Evolutionary conservation across 2,113 vertebrate genomes (phyloP).

Genomic region (Hippocampus comes): DNA sequence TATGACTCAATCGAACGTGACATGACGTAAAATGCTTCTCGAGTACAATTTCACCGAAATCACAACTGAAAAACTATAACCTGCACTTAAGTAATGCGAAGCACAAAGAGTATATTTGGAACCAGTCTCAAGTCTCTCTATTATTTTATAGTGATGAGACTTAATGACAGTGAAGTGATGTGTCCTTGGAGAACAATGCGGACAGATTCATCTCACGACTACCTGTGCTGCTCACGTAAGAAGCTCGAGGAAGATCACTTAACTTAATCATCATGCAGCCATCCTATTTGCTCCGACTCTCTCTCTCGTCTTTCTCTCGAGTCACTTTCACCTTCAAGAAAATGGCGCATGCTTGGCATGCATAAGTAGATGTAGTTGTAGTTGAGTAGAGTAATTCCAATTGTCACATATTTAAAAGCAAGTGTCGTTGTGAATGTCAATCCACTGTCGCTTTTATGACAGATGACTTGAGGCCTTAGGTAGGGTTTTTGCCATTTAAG

Average conservation of each 20-base stretch:
- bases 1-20: too few species aligned
- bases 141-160: not conserved
- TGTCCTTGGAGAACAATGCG: slow-evolving; percentile 23
- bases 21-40: too few species aligned
- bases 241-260: not conserved
- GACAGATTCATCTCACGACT: slow-evolving; percentile 7
- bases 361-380: not conserved
- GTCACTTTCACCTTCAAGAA: not conserved
- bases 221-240: slow-evolving; percentile 9
- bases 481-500: slow-evolving; percentile 34
- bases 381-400: not conserved
- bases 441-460: slow-evolving; percentile 27
- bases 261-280: not conserved
- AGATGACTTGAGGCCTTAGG: slow-evolving; percentile 52
- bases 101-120: not conserved
- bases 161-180: slow-evolving; percentile 2
- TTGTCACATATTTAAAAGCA: too few species aligned
- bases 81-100: too few species aligned
- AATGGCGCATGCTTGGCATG: not conserved
- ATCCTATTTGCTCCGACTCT: not conserved
- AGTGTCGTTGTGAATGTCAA: slow-evolving; percentile 11
- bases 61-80: too few species aligned
- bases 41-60: too few species aligned
- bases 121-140: not conserved
- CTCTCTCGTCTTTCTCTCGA: not conserved